Base-by-base conservation (phyloP, 1,140 invertebrate genomes). In the Apolygus lucorum region DNA sequence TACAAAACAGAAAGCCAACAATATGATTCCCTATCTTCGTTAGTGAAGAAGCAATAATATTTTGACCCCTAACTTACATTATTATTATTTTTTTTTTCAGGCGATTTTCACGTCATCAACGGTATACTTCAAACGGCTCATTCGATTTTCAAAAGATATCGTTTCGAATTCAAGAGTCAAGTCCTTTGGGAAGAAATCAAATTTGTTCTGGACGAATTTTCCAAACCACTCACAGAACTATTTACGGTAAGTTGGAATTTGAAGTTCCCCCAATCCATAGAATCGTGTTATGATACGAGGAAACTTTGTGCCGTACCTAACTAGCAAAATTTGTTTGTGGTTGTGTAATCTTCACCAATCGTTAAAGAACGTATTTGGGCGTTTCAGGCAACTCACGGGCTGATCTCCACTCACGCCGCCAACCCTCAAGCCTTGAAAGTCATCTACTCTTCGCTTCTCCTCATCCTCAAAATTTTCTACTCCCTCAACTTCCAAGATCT, bases 401-500 rank as follows among this genome's bases (percentile, higher is more conserved):
- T 97, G 28, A 87, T 89, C 14, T 85, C 86, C 75, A 84, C 84
- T 52, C 90, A 96, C 78, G 85, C 86, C 13, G 86, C 85, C 74
- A 94, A 96, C 80, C 82, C 85, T 0, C 85, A 87, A 74, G 91
- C 90, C 0, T 80, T 98, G 8, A 89, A 88, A 78, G 85, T 96
- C 13, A 93, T 98, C 73, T 96, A 95, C 75, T 90, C 88, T 70
- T 96, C 94, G 0, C 81, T 98, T 59, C 85, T 91, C 24, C 82
- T 96, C 1, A 89, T 97, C n/a, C 90, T 89, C 72, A 97, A 99
- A 83, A 92, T 99, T 25, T 99, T 98, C 81, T 94, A 95, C 79
- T 97, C 94, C 1, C 83, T 99, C 2, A 99, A 98, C 81, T 94
- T 86, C 74, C 95, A 97, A 84, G 96, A 99, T 82, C 81, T 99